Base-by-base conservation (phyloP, 2,888 invertebrate genomes). In the Dorcus hopei region DNA sequence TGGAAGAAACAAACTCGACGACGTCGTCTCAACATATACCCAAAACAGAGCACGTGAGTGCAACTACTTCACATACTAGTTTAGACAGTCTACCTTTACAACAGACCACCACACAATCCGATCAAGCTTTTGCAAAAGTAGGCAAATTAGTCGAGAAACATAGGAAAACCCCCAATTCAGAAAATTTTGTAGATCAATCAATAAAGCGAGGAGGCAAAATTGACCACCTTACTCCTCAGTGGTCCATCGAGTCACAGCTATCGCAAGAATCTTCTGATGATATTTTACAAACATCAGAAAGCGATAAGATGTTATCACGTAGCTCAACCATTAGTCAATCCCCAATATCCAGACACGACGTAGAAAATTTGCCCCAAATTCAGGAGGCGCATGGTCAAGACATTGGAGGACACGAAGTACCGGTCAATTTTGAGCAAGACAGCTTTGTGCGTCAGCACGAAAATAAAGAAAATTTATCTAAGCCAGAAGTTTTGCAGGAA, bases 201-300 rank as follows among this genome's bases (percentile, higher is more conserved):
- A 43, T 38, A 16, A 70, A 71, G 61, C 67, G 7, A 33, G 26
- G 73, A 9, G 70, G 66, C 50, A 77, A 76, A 67, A 61, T 71
- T 33, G 78, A 79, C 9, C 65, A 65, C 56, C 63, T 74, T 52
- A 79, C 85, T 16, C 85, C 85, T 2, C 86, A 86, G 66, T 86
- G 86, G 86, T 86, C 86, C 4, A 84, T 83, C 54, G 87, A 87
- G 71, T 86, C 86, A 39, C 85, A 86, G 72, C 81, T 85, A 76
- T 86, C 85, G 8, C 85, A 86, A 71, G 86, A 86, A 67, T 86
- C 86, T 2, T 86, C 85, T 61, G 86, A 86, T 67, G 84, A 85
- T 38, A 79, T 82, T 19, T 78, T 82, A 41, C 85, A 84, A 50
- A 84, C 84, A 9, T 84, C 85, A 8, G 85, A 85, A 69, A 84